Conservation (phyloP, 2,888 invertebrate genomes). For the Apocheima hispidaria region DNA sequence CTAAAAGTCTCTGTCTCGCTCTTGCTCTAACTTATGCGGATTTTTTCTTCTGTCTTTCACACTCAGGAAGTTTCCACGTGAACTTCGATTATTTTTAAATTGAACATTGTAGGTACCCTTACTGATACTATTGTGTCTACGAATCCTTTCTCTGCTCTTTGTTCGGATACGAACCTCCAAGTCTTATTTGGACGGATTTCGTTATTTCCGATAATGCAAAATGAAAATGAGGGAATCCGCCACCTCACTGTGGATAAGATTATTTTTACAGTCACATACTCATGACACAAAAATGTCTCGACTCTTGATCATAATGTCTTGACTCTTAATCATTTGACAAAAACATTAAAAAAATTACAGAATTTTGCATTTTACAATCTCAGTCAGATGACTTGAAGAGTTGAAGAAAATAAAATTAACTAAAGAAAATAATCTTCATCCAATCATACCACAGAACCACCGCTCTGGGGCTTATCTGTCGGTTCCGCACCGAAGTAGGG, state of each 20-base stretch:
- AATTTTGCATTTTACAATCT: too few species aligned
- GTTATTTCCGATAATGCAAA: constrained; percentile 32
- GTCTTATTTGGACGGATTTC: constrained; percentile 33
- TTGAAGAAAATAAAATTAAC: constrained; percentile 2
- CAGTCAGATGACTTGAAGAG: background rate
- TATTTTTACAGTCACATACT: too few species aligned
- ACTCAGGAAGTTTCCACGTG: too few species aligned
- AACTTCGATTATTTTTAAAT: too few species aligned
- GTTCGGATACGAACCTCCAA: constrained; percentile 48
- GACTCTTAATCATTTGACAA: too few species aligned
- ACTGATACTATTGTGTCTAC: constrained; percentile 29
- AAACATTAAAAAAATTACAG: too few species aligned
- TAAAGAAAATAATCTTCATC: constrained; percentile 18
- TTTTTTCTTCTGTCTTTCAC: background rate
- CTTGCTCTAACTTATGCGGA: too few species aligned
- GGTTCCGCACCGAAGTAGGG: constrained; percentile 38
- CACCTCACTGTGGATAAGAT: constrained; percentile 1
- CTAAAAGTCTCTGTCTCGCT: too few species aligned
- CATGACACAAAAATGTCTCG: too few species aligned
- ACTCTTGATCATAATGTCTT: too few species aligned
- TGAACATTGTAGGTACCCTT: background rate
- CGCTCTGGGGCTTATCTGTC: constrained; percentile 31
- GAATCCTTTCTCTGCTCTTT: constrained; percentile 58
- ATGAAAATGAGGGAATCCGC: constrained; percentile 25
- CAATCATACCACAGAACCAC: constrained; percentile 21